Evolutionary conservation across 2,888 invertebrate genomes (phyloP).

Genomic region (Exephanes ischioxanthus): DNA sequence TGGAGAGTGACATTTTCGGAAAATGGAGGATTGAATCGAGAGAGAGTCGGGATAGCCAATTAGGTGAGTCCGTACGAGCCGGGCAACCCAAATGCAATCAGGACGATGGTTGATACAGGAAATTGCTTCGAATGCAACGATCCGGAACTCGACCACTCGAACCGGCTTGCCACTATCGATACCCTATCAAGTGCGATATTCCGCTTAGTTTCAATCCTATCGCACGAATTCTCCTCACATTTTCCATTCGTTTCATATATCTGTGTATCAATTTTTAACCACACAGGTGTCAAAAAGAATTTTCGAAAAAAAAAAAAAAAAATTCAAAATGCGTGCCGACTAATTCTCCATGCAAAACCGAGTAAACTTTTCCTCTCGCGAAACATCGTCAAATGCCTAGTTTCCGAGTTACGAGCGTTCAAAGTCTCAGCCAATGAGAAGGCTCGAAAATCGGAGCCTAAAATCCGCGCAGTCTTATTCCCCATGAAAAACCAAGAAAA

Average conservation of each 20-base stretch:
- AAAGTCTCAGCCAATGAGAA: not conserved
- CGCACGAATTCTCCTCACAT: not conserved
- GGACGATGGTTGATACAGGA: slow-evolving; percentile 60
- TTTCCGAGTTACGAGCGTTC: not conserved
- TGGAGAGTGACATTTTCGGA: not conserved
- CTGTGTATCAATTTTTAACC: not conserved
- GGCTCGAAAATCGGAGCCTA: not conserved
- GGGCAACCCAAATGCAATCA: slow-evolving; percentile 58
- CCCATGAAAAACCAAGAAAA: not conserved
- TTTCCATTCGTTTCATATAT: not conserved
- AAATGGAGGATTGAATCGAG: slow-evolving; percentile 1
- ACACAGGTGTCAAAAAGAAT: not conserved
- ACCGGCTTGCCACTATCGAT: slow-evolving; percentile 34
- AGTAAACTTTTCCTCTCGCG: not conserved
- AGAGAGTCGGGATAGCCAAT: slow-evolving; percentile 16
- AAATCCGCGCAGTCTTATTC: not conserved
- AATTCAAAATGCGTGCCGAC: not conserved
- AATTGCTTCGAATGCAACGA: slow-evolving; percentile 59
- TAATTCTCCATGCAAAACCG: not conserved
- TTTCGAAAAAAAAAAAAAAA: not conserved
- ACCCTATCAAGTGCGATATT: slow-evolving; percentile 3
- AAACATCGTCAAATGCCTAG: not conserved
- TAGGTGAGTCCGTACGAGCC: slow-evolving; percentile 32
- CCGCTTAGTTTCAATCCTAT: not conserved
- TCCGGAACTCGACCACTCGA: slow-evolving; percentile 50